Base-by-base conservation (phyloP, 2,888 invertebrate species). In the Leptarthrus brevirostris region DNA sequence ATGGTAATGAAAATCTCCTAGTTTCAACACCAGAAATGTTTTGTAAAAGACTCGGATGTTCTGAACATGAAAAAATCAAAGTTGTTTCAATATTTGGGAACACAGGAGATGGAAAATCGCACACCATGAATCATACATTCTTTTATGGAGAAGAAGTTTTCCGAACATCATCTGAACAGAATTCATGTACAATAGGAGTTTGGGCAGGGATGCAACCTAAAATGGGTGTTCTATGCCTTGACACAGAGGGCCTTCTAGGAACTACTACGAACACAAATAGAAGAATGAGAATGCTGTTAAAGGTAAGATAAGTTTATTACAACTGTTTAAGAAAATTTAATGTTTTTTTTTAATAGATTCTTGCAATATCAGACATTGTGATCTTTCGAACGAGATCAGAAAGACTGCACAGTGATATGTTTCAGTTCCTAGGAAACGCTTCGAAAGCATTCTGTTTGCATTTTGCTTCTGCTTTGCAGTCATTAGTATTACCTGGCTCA, bases 11-110 rank as follows among this genome's bases (percentile, higher is more conserved):
- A 82, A 85, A 86, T 77, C 81, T 91, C 10, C 87, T 87, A 79
- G 88, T 91, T 5, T 82, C 86, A 3, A 87, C 86, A 44, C 85
- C 86, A 1, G 88, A 89, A 75, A 82, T 88, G 79, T 88, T 91
- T 81, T 80, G 82, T 81, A 76, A 81, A 80, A 76, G 77, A 82
- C 0, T 75, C 10, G 78, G 78, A 34, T 84, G 83, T 71, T 78
- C 78, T 5, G 86, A 86, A 52, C 84, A 83, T 54, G 84, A 86
- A 26, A 90, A 89, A 82, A 89, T 93, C 12, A 93, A 93, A 85
- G 93, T 93, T 14, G 89, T 94, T 0, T 92, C 93, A 10, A 92
- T 94, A 80, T 93, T 94, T 85, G 94, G 94, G 2, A 94, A 93
- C 80, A 92, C 93, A 0, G 93, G 93, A 0, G 93, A 93, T 84